A percentile compares a stretch with the other conserved stretches of the same genome.
Conservation (phyloP, 1,140 invertebrate genomes). For the Zaprionus vittiger region DNA sequence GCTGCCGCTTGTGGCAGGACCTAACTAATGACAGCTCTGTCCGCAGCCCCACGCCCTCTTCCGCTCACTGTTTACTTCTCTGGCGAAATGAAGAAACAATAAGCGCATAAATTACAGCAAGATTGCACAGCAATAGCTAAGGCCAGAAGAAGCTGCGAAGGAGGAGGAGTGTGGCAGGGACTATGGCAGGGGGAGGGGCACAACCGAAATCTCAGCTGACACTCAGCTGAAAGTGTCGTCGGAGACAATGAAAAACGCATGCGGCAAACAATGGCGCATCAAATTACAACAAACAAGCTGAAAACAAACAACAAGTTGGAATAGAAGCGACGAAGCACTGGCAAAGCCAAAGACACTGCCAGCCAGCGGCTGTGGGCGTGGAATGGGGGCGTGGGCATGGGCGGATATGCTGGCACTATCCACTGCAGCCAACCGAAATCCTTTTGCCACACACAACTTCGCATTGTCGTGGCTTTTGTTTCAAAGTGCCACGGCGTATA, state of each 20-base stretch:
- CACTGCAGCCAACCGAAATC: slow-evolving; percentile 11
- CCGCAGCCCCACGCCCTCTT: not conserved
- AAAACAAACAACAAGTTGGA: slow-evolving; percentile 24
- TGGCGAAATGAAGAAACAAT: slow-evolving; percentile 78
- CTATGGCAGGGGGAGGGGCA: not conserved
- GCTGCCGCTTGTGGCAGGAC: slow-evolving; percentile 53
- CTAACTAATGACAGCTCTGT: slow-evolving; percentile 67
- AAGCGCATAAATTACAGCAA: slow-evolving; percentile 75
- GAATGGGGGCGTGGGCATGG: not conserved
- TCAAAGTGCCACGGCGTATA: slow-evolving; percentile 80
- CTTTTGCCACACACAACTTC: slow-evolving; percentile 52
- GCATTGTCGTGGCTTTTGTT: slow-evolving; percentile 79
- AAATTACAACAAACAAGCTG: slow-evolving; percentile 73
- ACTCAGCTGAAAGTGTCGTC: slow-evolving; percentile 34
- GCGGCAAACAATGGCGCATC: slow-evolving; percentile 72
- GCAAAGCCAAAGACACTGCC: slow-evolving; percentile 10
- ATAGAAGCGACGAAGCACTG: slow-evolving; percentile 28
- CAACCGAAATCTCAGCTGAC: slow-evolving; percentile 62
- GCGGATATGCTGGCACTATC: slow-evolving; percentile 31
- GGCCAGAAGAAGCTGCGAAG: slow-evolving; percentile 42
- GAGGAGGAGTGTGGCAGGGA: not conserved
- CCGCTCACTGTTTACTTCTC: not conserved
- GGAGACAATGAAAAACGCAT: slow-evolving; percentile 67
- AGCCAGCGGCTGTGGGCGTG: not conserved
- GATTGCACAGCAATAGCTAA: slow-evolving; percentile 74